Evolutionary conservation across 2,113 vertebrate genomes (phyloP), one percentile per base, ranked within the genome.

Genomic region (Oncorhynchus clarkii): DNA sequence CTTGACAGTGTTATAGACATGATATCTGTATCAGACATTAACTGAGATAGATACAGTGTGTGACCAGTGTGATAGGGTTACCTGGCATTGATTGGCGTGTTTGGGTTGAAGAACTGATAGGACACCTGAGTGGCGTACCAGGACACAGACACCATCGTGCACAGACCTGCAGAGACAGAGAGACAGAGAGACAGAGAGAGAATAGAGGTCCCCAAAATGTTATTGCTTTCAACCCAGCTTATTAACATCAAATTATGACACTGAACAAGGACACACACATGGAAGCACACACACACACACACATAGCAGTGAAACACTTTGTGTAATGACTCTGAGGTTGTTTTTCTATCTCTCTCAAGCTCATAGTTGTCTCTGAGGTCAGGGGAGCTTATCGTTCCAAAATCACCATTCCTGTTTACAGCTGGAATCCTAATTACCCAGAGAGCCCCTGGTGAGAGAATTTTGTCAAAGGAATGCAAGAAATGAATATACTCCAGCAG

Each of bases 91-190:
- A 93, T 78, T 4, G 97, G 97, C 20, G 95, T 95, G 74, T 93
- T 97, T 12, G 96, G 95, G 45, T 95, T 96, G 91, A 99, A 99
- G 92, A 99, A 99, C 87, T 98, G 97, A 51, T 94, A 89, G 71
- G 97, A 97, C 84, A 99, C 97, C 75, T 95, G 95, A 0, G 96
- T 94, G 18, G 97, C 98, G 0, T 99, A 99, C 95, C 96, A 94
- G 0, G 98, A 98, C 81, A 99, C 96, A 0, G 97, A 96, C 0
- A 96, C 93, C 88, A 99, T 67, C 0, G 97, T 96, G 83, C 95
- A 97, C 70, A 99, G 86, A 82, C 98, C 97, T 99, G 84, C 16
- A 34, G 57, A 34, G 22, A 65, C 1, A 26, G 26, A 26, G 5
- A 34, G 31, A 34, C 5, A 34, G 31, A 34, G 34, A 27, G 31